These are phyloP conservation scores for Nasonia longicornis DNA, from an alignment of 1,140 invertebrate genomes.

Conservation along the genomic window DNA sequence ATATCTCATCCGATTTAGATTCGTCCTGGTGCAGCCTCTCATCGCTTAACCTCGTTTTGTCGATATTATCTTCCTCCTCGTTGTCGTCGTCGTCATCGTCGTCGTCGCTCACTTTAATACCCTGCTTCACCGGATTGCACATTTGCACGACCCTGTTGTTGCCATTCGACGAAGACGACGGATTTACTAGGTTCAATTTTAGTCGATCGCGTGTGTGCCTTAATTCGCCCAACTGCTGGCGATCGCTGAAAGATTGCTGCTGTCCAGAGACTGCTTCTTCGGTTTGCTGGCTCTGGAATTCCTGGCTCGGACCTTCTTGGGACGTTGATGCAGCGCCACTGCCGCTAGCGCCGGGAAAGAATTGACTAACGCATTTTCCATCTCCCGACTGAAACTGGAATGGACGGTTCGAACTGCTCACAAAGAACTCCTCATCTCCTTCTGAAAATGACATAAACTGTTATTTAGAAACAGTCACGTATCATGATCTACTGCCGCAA, in stretches of 20 bases:
- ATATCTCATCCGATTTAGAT: constrained; percentile 27
- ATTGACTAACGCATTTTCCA: constrained; percentile 76
- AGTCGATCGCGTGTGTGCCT: constrained; percentile 79
- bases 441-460: constrained; percentile 23
- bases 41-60: constrained; percentile 38
- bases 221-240: constrained; percentile 74
- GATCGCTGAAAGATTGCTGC: constrained; percentile 34
- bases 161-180: constrained; percentile 30
- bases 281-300: constrained; percentile 48
- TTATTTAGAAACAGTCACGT: neutral
- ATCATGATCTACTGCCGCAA: neutral
- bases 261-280: constrained; percentile 32
- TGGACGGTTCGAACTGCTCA: constrained; percentile 77
- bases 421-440: constrained; percentile 77
- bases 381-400: constrained; percentile 74
- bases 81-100: constrained; percentile 39
- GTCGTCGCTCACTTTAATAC: constrained; percentile 25
- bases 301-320: constrained; percentile 31
- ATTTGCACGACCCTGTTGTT: constrained; percentile 43
- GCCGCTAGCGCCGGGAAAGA: constrained; percentile 74
- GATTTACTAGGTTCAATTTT: constrained; percentile 74
- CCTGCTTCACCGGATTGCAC: constrained; percentile 45
- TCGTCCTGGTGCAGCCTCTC: neutral
- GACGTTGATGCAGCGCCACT: constrained; percentile 19
- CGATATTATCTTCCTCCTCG: constrained; percentile 37